Base-by-base conservation (phyloP, 2,797 vertebrate species). In the Artibeus lituratus region DNA sequence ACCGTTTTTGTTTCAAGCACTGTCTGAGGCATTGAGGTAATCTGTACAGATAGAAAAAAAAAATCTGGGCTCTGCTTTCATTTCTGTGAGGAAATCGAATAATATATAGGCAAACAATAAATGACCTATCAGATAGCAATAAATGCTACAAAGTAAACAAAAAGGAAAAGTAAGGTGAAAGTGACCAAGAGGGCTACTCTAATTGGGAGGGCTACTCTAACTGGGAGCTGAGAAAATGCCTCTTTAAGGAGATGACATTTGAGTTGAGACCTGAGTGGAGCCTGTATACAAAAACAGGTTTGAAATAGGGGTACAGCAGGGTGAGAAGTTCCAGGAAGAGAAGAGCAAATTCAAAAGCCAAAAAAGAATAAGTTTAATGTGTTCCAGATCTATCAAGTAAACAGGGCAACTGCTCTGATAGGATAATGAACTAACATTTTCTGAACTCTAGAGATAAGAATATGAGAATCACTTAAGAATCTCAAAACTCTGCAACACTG, bases 71-170 rank as follows among this genome's bases (percentile, higher is more conserved):
- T 86, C 49, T 87, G 76, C 81, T 90, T 96, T 90, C 53, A 92
- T 87, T 88, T 92, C 62, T 95, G 24, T 67, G n/a, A 94, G 32
- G 53, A 94, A 82, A 84, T 65, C 69, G 91, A 77, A 90, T 39
- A 93, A 91, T 35, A 91, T 59, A 83, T 15, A 92, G 80, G 21
- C 55, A 94, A 95, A 84, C 42, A 91, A 90, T 78, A 87, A 93
- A 73, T 67, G 53, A 72, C 42, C 47, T 51, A 77, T 51, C 47
- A 85, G 44, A 81, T 32, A 96, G 85, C 44, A 93, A 94, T 95
- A 91, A 65, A 91, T 32, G 14, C 26, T 86, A 67, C 77, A 18
- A 94, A 73, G 39, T 67, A 86, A 88, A 93, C 16, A 67, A 72
- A 76, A 32, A 85, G 53, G 53, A 35, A 87, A 86, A 94, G 16